phyloP scores from a whole-genome alignment of 2,113 vertebrate genomes.

The Cisticola juncidis region DNA sequence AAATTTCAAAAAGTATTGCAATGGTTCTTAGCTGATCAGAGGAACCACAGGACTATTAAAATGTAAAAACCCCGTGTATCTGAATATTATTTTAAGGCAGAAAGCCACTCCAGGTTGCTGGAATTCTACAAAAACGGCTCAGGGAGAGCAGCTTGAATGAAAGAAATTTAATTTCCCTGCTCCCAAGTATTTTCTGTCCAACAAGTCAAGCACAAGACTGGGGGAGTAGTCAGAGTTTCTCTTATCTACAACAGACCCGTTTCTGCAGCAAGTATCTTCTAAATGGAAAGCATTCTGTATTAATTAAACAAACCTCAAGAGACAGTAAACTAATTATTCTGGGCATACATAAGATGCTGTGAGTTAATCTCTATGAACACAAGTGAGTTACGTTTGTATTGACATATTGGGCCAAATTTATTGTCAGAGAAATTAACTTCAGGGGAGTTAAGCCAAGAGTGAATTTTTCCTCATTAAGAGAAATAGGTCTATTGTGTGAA shows the following conservation, averaged over 20 bases:
- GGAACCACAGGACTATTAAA: background rate
- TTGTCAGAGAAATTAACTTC: slow-evolving; percentile 37
- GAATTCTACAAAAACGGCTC: background rate
- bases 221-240: background rate
- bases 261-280: slow-evolving; percentile 13
- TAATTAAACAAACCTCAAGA: slow-evolving; percentile 53
- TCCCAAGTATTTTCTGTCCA: background rate
- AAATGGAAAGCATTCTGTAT: slow-evolving; percentile 48
- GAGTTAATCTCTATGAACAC: slow-evolving; percentile 52
- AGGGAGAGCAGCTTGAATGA: background rate
- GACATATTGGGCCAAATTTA: slow-evolving; percentile 51
- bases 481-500: background rate
- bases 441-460: background rate
- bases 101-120: background rate
- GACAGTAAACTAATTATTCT: slow-evolving; percentile 57
- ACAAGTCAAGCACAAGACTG: background rate
- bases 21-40: slow-evolving; percentile 6
- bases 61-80: background rate
- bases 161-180: background rate
- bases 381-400: slow-evolving; percentile 41
- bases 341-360: slow-evolving; percentile 32
- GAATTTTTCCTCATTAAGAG: slow-evolving; percentile 25
- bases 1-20: slow-evolving; percentile 27
- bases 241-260: slow-evolving; percentile 26
- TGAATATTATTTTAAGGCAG: background rate